phyloP scores from a whole-genome alignment of 23 tunicate genomes.

The Corella eumyota region DNA sequence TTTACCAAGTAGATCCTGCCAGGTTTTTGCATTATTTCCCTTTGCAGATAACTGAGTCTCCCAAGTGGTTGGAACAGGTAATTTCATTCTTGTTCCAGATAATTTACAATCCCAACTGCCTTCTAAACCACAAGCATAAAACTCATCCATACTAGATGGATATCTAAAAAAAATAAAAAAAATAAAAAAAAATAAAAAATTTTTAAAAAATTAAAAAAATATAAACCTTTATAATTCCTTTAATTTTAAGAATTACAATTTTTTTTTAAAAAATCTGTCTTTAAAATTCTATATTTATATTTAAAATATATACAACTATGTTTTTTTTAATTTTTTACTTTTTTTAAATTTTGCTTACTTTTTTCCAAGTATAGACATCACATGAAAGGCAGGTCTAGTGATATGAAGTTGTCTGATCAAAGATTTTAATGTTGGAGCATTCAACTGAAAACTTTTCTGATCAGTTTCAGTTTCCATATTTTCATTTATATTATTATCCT shows the following conservation, averaged over 20 bases:
- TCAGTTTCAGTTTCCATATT: not conserved
- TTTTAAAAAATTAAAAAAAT: no score
- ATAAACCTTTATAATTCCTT: not conserved
- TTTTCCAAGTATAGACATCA: slow-evolving; percentile 65
- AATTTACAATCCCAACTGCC: slow-evolving; percentile 44
- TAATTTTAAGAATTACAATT: not conserved
- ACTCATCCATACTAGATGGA: slow-evolving; percentile 24
- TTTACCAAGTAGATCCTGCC: slow-evolving; percentile 55
- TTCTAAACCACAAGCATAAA: slow-evolving; percentile 27
- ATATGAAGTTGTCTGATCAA: slow-evolving; percentile 64
- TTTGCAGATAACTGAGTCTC: slow-evolving; percentile 48
- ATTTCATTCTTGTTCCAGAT: slow-evolving; percentile 65
- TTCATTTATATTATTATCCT: slow-evolving; percentile 1
- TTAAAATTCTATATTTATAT: no score
- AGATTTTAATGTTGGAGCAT: slow-evolving; percentile 1
- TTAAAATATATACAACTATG: no score
- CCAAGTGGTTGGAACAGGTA: slow-evolving; percentile 53
- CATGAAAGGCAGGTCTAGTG: slow-evolving; percentile 49
- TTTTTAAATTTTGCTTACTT: no score
- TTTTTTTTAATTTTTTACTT: no score
- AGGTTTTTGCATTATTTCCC: slow-evolving; percentile 42
- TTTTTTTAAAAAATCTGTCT: no score
- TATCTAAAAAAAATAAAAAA: slow-evolving; percentile 17
- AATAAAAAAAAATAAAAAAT: no score
- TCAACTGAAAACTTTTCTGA: not conserved